phyloP scores from a whole-genome alignment of 2,888 invertebrate species.

The Xestoiulus laeticollis region DNA sequence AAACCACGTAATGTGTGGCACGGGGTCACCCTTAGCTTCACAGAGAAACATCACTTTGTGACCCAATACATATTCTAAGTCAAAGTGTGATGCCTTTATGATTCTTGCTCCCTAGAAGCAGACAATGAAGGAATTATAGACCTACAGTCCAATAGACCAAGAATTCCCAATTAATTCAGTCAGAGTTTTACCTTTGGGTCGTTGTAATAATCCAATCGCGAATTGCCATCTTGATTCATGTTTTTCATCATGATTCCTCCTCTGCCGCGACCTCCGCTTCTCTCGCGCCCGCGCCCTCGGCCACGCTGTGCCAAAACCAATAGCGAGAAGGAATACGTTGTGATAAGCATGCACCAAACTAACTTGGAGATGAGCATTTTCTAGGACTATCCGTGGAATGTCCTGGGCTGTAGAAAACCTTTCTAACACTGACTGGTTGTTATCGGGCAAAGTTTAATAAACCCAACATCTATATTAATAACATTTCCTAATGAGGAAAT shows the following conservation, averaged over 20 bases:
- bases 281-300: not conserved
- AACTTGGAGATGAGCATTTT: constrained; percentile 21
- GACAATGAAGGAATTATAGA: constrained; percentile 62
- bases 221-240: constrained; percentile 77
- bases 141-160: not conserved
- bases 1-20: constrained; percentile 95
- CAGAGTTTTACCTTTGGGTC: constrained; percentile 76
- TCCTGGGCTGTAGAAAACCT: not conserved
- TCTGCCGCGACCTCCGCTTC: constrained; percentile 19
- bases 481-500: constrained; percentile 8
- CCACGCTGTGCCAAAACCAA: not conserved
- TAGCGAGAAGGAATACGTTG: not conserved
- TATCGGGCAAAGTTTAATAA: not conserved
- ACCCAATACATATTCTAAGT: constrained; percentile 90
- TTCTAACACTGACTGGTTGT: not conserved
- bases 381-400: not conserved
- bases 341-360: constrained; percentile 11
- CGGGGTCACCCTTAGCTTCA: constrained; percentile 86
- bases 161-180: not conserved
- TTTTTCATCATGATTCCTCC: constrained; percentile 35
- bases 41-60: constrained; percentile 94
- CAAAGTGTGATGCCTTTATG: constrained; percentile 87
- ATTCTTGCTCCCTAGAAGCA: constrained; percentile 85
- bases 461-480: not conserved
- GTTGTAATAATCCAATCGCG: constrained; percentile 85